A percentile compares a stretch with the other conserved stretches of the same genome.
Evolutionary conservation across 2,888 invertebrate genomes (phyloP).

Genomic region (Drosophila mulleri): DNA sequence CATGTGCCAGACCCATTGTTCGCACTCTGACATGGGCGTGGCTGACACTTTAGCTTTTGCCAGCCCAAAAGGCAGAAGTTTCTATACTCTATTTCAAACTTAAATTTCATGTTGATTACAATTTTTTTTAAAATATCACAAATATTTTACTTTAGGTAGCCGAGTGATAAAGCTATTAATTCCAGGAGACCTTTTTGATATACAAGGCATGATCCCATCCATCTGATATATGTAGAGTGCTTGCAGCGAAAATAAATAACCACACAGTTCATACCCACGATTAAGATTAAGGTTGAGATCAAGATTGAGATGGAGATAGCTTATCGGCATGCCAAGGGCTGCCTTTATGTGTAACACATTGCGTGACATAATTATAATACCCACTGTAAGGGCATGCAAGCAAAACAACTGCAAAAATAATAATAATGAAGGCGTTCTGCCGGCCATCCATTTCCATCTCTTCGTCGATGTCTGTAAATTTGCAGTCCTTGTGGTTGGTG

Average conservation of each 20-base stretch:
- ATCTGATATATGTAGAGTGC: neutral
- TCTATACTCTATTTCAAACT: neutral
- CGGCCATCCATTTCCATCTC: conserved; percentile 79
- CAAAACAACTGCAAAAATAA: conserved; percentile 45
- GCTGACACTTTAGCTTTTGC: conserved; percentile 39
- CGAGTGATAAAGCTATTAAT: conserved; percentile 7
- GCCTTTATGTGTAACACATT: conserved; percentile 13
- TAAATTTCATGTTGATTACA: neutral
- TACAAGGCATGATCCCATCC: neutral
- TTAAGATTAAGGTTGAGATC: conserved; percentile 6
- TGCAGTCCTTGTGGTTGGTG: conserved; percentile 38
- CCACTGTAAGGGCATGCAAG: conserved; percentile 18
- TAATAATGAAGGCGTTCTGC: conserved; percentile 83
- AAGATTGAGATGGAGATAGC: conserved; percentile 1
- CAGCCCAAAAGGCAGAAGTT: neutral
- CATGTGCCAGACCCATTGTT: conserved; percentile 27
- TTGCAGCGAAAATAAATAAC: neutral
- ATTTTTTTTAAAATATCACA: neutral
- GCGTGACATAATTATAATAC: conserved; percentile 30
- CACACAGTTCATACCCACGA: conserved; percentile 7
- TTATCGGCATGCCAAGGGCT: conserved; percentile 8
- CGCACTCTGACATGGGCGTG: conserved; percentile 44
- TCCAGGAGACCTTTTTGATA: neutral
- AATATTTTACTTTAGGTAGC: neutral
- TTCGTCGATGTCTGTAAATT: conserved; percentile 21